A percentile compares a stretch with the other conserved stretches of the same genome.
These are phyloP conservation scores for Diachasma alloeum DNA, from an alignment of 1,140 invertebrate species.

Conservation along the genomic window DNA sequence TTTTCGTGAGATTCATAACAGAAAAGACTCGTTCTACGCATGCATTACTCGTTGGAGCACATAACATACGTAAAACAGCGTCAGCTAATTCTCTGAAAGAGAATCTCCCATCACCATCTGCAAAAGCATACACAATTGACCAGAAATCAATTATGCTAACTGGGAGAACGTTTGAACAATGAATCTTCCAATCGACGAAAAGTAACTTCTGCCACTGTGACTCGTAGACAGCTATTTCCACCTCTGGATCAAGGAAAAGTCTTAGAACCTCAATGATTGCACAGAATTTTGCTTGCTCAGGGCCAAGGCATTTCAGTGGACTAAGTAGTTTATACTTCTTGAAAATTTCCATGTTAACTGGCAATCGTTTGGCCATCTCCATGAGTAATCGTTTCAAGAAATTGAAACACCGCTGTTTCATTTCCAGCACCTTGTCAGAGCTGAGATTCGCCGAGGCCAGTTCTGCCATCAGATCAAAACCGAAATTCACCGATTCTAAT, in stretches of 20 bases:
- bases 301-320: too few species aligned
- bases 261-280: background rate
- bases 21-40: background rate
- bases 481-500: too few species aligned
- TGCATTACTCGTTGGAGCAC: background rate
- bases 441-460: too few species aligned
- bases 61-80: background rate
- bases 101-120: background rate
- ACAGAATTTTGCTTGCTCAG: background rate
- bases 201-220: background rate
- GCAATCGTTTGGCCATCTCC: too few species aligned
- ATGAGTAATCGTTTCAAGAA: too few species aligned
- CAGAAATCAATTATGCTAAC: background rate
- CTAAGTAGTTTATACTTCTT: too few species aligned
- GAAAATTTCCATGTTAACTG: too few species aligned
- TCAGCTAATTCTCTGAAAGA: background rate
- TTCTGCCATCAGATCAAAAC: too few species aligned
- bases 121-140: background rate
- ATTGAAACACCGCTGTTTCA: too few species aligned
- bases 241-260: background rate
- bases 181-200: background rate
- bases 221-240: background rate
- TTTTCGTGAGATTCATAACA: background rate
- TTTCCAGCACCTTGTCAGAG: too few species aligned
- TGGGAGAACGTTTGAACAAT: background rate